These are phyloP conservation scores for Drosophila kepulauana DNA, from an alignment of 1,140 invertebrate genomes.

Conservation along the genomic window DNA sequence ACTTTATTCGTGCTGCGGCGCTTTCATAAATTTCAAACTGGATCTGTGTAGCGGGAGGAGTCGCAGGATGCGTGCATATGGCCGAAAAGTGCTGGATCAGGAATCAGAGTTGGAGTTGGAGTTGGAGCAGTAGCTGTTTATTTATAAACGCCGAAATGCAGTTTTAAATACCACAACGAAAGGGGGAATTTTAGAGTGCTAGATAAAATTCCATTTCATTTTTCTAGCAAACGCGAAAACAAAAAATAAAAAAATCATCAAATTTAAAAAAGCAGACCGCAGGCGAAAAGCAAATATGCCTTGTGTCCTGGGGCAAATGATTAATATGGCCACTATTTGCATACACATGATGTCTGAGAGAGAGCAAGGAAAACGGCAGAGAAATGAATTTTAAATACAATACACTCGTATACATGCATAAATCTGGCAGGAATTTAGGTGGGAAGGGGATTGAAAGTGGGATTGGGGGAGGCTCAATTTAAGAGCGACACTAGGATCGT, in stretches of 20 bases:
- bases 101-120: not conserved
- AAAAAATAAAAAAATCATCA: conserved; percentile 24
- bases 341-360: conserved; percentile 66
- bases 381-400: conserved; percentile 78
- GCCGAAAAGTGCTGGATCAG: conserved; percentile 15
- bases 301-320: conserved; percentile 55
- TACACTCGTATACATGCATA: conserved; percentile 14
- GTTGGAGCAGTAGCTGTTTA: conserved; percentile 52
- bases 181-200: conserved; percentile 19
- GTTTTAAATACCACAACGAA: conserved; percentile 68
- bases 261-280: conserved; percentile 21
- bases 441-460: not conserved
- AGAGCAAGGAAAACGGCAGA: conserved; percentile 12
- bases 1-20: conserved; percentile 44
- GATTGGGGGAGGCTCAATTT: conserved; percentile 31
- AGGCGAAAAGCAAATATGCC: conserved; percentile 21
- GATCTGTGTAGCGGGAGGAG: not conserved
- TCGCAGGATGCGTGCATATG: conserved; percentile 28
- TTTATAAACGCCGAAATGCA: conserved; percentile 76
- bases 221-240: not conserved
- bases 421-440: conserved; percentile 28
- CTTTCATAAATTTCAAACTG: conserved; percentile 75
- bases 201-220: conserved; percentile 32
- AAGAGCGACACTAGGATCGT: conserved; percentile 33
- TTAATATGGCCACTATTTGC: conserved; percentile 77